phyloP scores from a whole-genome alignment of 2,113 vertebrate species.

The Rhynchopsitta pachyrhyncha region DNA sequence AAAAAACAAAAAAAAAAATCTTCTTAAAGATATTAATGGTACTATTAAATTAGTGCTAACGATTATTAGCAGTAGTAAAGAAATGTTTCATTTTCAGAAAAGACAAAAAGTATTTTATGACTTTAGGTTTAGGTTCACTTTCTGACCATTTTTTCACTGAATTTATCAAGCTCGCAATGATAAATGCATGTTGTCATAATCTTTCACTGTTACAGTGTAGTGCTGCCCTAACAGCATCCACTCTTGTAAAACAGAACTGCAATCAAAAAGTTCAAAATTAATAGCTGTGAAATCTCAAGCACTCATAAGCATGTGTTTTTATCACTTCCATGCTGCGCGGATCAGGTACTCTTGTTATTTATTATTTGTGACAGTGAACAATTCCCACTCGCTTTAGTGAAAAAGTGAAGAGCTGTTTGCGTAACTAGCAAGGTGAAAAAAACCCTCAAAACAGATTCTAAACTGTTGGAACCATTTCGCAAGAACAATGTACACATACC shows the following conservation, averaged over 20 bases:
- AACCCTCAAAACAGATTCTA: background rate
- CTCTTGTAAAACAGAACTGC: slow-evolving; percentile 59
- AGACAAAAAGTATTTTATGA: background rate
- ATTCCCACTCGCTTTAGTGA: slow-evolving; percentile 64
- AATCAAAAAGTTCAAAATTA: slow-evolving; percentile 71
- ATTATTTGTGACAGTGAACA: slow-evolving; percentile 68
- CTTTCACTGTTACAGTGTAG: background rate
- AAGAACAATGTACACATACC: background rate
- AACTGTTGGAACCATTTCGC: slow-evolving; percentile 36
- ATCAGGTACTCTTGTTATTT: slow-evolving; percentile 55
- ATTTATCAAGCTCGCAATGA: slow-evolving; percentile 9
- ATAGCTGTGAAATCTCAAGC: slow-evolving; percentile 61
- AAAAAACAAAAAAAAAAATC: background rate
- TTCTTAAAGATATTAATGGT: background rate
- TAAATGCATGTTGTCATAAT: slow-evolving; percentile 49
- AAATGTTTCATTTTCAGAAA: background rate
- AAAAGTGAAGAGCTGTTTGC: slow-evolving; percentile 65
- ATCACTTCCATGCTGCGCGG: slow-evolving; percentile 51
- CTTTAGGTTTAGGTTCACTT: slow-evolving; percentile 1
- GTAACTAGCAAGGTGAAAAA: slow-evolving; percentile 47
- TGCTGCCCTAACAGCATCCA: slow-evolving; percentile 49
- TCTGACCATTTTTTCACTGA: slow-evolving; percentile 8
- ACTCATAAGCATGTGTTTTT: slow-evolving; percentile 58
- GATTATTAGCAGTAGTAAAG: background rate
- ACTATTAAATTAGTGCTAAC: background rate